Evolutionary conservation across 2,888 invertebrate genomes (phyloP).

Genomic region (Phanerotoma sp.): DNA sequence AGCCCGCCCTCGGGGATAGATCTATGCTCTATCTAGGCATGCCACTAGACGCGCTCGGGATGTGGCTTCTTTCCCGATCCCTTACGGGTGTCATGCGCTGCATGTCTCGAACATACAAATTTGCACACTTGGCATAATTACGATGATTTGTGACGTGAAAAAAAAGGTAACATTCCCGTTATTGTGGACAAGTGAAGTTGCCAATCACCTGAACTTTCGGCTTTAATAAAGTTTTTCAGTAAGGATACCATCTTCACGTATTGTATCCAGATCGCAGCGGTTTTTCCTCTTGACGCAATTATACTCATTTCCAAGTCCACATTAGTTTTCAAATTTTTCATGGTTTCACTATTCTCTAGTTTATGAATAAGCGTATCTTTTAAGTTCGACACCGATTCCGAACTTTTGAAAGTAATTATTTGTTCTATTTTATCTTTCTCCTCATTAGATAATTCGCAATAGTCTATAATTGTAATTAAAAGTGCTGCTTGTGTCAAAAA

Average conservation of each 20-base stretch:
- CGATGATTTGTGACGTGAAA: neutral
- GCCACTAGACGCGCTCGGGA: too few relatives aligned
- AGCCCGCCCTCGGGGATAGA: too few relatives aligned
- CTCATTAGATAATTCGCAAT: neutral
- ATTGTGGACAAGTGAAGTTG: slow-evolving; percentile 31
- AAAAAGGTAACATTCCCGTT: slow-evolving; percentile 19
- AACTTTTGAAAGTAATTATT: neutral
- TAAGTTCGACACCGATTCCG: neutral
- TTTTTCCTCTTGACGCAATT: slow-evolving; percentile 32
- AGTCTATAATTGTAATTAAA: neutral
- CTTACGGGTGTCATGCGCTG: too few relatives aligned
- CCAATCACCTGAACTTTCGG: slow-evolving; percentile 31
- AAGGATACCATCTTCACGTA: slow-evolving; percentile 32
- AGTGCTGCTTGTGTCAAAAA: slow-evolving; percentile 6
- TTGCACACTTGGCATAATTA: neutral
- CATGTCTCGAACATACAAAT: neutral
- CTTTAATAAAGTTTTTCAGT: slow-evolving; percentile 32
- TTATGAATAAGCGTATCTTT: too few relatives aligned
- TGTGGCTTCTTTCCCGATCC: too few relatives aligned
- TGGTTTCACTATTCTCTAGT: neutral
- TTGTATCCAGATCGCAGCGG: slow-evolving; percentile 38
- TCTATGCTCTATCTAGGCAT: too few relatives aligned
- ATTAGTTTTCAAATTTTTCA: too few relatives aligned
- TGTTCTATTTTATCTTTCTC: slow-evolving; percentile 5
- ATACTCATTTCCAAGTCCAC: neutral